Percentiles rank a stretch among this genome's conserved stretches.
Conservation (phyloP, 2,888 invertebrate species). For the Microctonus aethiopoides region DNA sequence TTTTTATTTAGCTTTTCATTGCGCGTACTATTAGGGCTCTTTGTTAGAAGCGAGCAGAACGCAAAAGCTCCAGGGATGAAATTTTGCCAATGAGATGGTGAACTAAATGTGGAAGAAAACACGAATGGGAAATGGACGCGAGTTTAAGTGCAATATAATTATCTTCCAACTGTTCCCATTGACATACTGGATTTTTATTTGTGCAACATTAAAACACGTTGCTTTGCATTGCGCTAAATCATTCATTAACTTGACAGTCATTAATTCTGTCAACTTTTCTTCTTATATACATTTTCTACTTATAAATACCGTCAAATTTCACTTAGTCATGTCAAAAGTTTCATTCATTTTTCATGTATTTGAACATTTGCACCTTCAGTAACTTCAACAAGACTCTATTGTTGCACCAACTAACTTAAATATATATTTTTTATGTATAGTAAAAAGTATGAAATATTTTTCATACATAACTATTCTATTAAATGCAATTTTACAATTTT, state of each 20-base stretch:
- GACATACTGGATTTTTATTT: not conserved
- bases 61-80: not conserved
- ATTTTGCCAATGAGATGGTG: not conserved
- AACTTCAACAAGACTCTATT: too few relatives aligned
- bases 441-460: too few relatives aligned
- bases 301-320: too few relatives aligned
- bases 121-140: not conserved
- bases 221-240: too few relatives aligned
- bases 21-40: not conserved
- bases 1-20: not conserved
- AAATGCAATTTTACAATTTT: too few relatives aligned
- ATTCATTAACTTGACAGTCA: not conserved
- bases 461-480: too few relatives aligned
- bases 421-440: too few relatives aligned
- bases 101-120: not conserved
- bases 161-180: not conserved
- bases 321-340: too few relatives aligned
- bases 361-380: too few relatives aligned
- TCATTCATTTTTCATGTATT: too few relatives aligned
- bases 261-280: not conserved
- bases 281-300: too few relatives aligned
- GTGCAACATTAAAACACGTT: not conserved
- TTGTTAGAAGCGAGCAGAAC: not conserved
- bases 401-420: too few relatives aligned
- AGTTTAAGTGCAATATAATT: conserved; percentile 13